phyloP scores from a whole-genome alignment of 2,113 vertebrate genomes.

The Anguilla rostrata region DNA sequence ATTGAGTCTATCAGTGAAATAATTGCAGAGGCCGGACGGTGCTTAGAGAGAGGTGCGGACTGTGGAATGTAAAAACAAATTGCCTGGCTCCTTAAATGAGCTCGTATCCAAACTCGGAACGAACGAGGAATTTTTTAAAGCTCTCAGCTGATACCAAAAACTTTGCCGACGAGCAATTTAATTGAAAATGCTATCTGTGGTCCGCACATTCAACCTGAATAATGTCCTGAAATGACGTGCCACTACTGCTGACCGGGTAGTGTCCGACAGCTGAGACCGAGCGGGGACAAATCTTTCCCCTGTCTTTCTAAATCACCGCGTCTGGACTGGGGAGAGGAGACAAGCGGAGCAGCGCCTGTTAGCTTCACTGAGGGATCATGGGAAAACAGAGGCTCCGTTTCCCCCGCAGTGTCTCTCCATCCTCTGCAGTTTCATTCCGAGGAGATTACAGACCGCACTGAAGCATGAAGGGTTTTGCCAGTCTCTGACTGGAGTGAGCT shows the following conservation, averaged over 20 bases:
- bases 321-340: neutral
- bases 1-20: neutral
- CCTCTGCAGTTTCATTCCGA: neutral
- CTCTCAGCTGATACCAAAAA: constrained; percentile 10
- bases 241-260: neutral
- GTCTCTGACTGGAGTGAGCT: neutral
- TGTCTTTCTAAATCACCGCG: neutral
- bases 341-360: neutral
- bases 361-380: neutral
- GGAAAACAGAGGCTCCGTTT: neutral
- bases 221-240: neutral
- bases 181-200: constrained; percentile 22
- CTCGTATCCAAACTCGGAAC: neutral
- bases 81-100: constrained; percentile 12
- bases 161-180: neutral
- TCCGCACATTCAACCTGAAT: constrained; percentile 2
- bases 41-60: neutral
- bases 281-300: neutral
- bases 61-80: neutral
- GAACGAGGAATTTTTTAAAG: neutral
- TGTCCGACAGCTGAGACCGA: neutral
- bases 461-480: neutral
- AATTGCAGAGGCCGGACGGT: neutral
- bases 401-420: neutral
- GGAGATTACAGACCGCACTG: neutral